These are phyloP conservation scores for Erythrocebus patas DNA, from an alignment of 2,113 vertebrate species.

Conservation along the genomic window DNA sequence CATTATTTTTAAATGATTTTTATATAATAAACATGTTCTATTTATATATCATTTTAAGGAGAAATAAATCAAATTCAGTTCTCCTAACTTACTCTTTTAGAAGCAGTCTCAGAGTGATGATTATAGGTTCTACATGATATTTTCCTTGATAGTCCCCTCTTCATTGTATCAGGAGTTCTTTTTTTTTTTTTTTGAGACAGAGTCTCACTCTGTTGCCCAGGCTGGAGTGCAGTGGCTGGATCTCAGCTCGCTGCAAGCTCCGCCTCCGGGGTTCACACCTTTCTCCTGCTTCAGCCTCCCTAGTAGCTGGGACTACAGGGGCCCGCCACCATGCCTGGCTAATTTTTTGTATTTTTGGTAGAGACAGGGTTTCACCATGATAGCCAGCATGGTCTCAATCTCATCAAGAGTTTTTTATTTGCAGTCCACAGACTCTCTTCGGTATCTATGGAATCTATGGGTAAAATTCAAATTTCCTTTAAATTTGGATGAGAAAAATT, in stretches of 20 bases:
- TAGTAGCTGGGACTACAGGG: no score
- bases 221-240: no score
- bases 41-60: not conserved
- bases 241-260: no score
- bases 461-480: not conserved
- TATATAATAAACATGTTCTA: not conserved
- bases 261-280: no score
- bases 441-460: not conserved
- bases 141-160: not conserved
- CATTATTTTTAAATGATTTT: not conserved
- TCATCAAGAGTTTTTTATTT: not conserved
- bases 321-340: no score
- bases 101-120: not conserved
- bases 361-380: no score
- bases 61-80: not conserved
- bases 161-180: accelerated
- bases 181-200: no score
- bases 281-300: no score
- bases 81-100: not conserved
- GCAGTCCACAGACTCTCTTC: not conserved
- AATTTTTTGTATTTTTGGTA: no score
- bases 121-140: not conserved
- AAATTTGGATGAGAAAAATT: not conserved
- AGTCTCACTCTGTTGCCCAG: no score
- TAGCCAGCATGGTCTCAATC: no score